A percentile compares a stretch with the other conserved stretches of the same genome.
Evolutionary conservation across 2,888 invertebrate species (phyloP).

Genomic region (Linhomoeus sp.): DNA sequence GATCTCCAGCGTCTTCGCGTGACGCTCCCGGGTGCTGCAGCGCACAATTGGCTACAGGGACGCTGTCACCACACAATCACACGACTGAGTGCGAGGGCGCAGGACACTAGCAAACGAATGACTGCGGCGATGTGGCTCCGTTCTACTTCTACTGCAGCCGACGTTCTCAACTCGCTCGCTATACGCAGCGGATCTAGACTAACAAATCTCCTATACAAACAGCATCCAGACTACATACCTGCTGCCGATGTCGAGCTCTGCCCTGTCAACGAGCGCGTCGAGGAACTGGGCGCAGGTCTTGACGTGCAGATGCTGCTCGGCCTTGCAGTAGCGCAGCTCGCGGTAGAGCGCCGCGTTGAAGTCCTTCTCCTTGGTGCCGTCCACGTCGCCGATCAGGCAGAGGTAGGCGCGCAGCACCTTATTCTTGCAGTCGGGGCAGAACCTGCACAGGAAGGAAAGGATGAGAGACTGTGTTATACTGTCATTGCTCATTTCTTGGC

Average conservation of each 20-base stretch:
- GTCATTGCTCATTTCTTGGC: too few relatives aligned
- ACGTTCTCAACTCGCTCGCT: too few relatives aligned
- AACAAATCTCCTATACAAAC: too few relatives aligned
- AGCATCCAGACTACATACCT: constrained; percentile 41
- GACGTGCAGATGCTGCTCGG: constrained; percentile 68
- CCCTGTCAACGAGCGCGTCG: constrained; percentile 61
- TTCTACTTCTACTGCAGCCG: too few relatives aligned
- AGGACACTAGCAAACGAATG: too few relatives aligned
- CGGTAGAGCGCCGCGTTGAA: constrained; percentile 66
- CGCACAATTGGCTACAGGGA: too few relatives aligned
- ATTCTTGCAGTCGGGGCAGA: constrained; percentile 76
- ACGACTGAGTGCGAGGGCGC: too few relatives aligned
- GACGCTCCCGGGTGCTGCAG: constrained; percentile 55
- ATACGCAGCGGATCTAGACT: too few relatives aligned
- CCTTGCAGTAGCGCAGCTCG: constrained; percentile 56
- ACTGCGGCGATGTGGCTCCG: too few relatives aligned
- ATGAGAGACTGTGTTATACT: too few relatives aligned
- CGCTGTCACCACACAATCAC: too few relatives aligned
- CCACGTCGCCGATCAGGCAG: constrained; percentile 49
- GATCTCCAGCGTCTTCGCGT: constrained; percentile 86
- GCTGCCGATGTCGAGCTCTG: constrained; percentile 73
- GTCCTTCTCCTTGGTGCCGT: constrained; percentile 65
- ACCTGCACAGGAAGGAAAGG: too few relatives aligned
- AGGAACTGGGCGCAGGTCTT: constrained; percentile 71
- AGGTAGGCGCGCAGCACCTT: constrained; percentile 70